phyloP scores from a whole-genome alignment of 1,140 invertebrate genomes.

The Dolichoris vasculosae region DNA sequence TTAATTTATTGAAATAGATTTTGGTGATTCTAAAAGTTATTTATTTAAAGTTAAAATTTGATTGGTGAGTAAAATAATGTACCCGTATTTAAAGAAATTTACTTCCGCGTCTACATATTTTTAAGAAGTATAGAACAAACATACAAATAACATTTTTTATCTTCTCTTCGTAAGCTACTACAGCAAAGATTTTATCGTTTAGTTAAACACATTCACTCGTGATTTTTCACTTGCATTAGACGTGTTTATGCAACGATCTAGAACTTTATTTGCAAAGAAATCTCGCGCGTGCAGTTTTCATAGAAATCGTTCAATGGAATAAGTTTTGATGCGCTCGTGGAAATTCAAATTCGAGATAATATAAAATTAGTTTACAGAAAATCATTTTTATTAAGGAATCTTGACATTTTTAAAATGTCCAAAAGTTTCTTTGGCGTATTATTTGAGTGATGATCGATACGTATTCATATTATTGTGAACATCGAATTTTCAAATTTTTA shows the following conservation, averaged over 20 bases:
- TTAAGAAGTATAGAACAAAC: background rate
- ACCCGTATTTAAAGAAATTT: background rate
- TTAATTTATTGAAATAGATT: background rate
- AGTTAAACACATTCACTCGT: background rate
- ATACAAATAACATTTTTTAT: constrained; percentile 11
- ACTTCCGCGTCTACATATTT: constrained; percentile 7
- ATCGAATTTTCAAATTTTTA: too few relatives aligned
- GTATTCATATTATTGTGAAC: too few relatives aligned
- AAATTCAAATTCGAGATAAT: background rate
- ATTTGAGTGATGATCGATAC: too few relatives aligned
- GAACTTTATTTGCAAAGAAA: background rate
- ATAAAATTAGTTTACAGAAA: background rate
- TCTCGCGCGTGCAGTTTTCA: constrained; percentile 12
- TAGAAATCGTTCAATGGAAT: background rate
- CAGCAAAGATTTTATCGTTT: constrained; percentile 24
- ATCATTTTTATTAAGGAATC: too few relatives aligned
- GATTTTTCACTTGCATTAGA: constrained; percentile 8
- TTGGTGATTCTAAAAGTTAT: background rate
- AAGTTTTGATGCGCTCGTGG: background rate
- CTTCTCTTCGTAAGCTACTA: background rate
- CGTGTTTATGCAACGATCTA: constrained; percentile 9
- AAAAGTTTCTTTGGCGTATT: too few relatives aligned
- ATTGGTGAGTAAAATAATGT: background rate
- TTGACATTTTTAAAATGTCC: too few relatives aligned
- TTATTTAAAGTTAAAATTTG: background rate